phyloP scores from a whole-genome alignment of 2,888 invertebrate genomes.

The Polydrusus cervinus region DNA sequence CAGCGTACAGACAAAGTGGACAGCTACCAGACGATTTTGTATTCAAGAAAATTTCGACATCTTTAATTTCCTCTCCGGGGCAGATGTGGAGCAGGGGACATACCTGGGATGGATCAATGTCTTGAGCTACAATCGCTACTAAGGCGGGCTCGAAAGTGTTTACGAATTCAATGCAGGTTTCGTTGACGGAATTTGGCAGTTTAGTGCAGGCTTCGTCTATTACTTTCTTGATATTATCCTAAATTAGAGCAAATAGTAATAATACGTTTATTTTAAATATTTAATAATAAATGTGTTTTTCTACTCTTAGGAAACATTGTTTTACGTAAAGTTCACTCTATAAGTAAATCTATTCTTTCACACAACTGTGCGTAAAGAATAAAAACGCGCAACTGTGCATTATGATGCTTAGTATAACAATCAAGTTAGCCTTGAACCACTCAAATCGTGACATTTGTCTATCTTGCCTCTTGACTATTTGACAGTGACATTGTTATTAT shows the following conservation, averaged over 20 bases:
- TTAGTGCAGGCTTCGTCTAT: conserved; percentile 82
- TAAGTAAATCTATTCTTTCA: too few species aligned
- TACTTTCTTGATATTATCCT: conserved; percentile 80
- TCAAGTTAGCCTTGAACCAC: too few species aligned
- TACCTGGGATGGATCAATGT: conserved; percentile 83
- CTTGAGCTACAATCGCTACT: conserved; percentile 84
- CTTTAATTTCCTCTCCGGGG: conserved; percentile 74
- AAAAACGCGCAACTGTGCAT: too few species aligned
- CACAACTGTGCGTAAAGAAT: too few species aligned
- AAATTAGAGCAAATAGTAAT: conserved; percentile 58
- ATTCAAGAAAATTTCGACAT: conserved; percentile 74
- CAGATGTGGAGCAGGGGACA: conserved; percentile 82
- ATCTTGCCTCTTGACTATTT: too few species aligned
- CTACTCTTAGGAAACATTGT: too few species aligned
- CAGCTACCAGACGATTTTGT: conserved; percentile 81
- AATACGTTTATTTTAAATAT: too few species aligned
- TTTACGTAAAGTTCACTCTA: too few species aligned
- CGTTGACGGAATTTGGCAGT: conserved; percentile 77
- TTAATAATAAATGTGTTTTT: too few species aligned
- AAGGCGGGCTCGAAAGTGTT: conserved; percentile 86
- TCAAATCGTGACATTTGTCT: too few species aligned
- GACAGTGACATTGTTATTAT: too few species aligned
- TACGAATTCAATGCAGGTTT: conserved; percentile 84
- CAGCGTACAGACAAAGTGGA: conserved; percentile 88
- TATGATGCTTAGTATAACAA: too few species aligned